These are phyloP conservation scores for Drosophila tropicalis DNA, from an alignment of 1,140 invertebrate species.

Conservation along the genomic window DNA sequence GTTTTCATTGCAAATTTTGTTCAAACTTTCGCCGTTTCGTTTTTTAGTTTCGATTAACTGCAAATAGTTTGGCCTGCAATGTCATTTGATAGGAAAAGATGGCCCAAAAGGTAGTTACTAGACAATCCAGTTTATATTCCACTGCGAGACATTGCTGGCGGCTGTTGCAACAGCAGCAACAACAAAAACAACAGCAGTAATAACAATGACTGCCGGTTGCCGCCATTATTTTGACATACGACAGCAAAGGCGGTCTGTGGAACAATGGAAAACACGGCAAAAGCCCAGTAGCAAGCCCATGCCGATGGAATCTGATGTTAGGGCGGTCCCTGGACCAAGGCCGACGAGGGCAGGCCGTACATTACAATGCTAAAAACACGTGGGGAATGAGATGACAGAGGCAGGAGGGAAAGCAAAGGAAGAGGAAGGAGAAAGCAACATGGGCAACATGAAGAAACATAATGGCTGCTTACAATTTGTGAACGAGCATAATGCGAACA, in stretches of 20 bases:
- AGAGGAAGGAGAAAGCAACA: conserved; percentile 37
- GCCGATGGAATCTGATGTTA: conserved; percentile 26
- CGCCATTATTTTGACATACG: conserved; percentile 78
- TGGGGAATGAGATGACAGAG: background rate
- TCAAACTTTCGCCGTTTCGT: background rate
- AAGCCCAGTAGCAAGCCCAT: background rate
- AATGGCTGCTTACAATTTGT: conserved; percentile 82
- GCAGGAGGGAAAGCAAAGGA: background rate
- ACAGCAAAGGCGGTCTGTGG: conserved; percentile 37
- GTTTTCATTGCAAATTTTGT: too few species aligned
- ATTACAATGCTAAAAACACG: conserved; percentile 61
- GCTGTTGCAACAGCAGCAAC: conserved; percentile 3
- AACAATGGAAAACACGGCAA: conserved; percentile 65
- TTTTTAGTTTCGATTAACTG: background rate
- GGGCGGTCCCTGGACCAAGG: conserved; percentile 39
- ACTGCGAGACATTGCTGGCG: background rate
- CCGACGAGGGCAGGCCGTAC: conserved; percentile 24
- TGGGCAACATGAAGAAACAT: conserved; percentile 79
- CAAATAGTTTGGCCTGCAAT: background rate
- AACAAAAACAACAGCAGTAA: conserved; percentile 24
- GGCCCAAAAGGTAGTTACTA: background rate
- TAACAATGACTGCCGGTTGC: conserved; percentile 57
- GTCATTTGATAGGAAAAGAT: background rate
- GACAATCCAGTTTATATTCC: background rate
- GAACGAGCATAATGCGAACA: conserved; percentile 81